Evolutionary conservation across 2,113 vertebrate species (phyloP), one percentile per base, ranked within the genome.

Genomic region (Sinocyclocheilus anshuiensis): DNA sequence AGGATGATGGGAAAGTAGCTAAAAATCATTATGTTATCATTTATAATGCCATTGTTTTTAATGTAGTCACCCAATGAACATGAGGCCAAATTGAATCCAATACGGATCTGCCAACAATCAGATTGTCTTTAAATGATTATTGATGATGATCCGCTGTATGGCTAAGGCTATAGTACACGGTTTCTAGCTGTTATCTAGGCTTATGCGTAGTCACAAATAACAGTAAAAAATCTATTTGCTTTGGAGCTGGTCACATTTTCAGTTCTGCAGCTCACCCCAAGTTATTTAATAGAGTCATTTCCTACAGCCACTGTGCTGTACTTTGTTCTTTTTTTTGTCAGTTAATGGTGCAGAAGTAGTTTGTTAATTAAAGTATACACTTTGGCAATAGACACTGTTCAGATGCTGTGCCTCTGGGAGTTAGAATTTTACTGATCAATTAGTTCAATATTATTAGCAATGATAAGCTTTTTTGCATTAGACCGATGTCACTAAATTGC

Each of bases 271-370:
- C 9, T 48, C 10, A 24, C n/a, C 22, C 42, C 2, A 13, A 63
- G 78, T 80, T 59, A 80, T 63, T 80, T 63, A 80, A 80, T 57
- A 20, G 22, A 80, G 22, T 80, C 36, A 45, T 80, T 80, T 61
- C 22, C 55, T 63, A 42, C 22, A n/a, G 78, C 6, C 33, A 80
- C 33, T 11, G 0, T 15, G 22, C 13, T 48, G 74, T n/a, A 76
- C 74, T 63, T 80, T 63, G 20, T 42, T 61, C 33, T 42, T 7
- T 63, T 63, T 78, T 26, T 48, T 48, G 55, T 24, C 20, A 9
- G 78, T 63, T 45, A 63, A 80, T 80, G 57, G 57, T 45, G 78
- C 78, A 45, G n/a, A 48, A 65, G 78, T 65, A 65, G 15, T 22
- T 59, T 57, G 53, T 81, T 81, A 13, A 50, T 81, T 81, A 50